phyloP scores from a whole-genome alignment of 2,113 vertebrate genomes.

The Cryptotis parvus region DNA sequence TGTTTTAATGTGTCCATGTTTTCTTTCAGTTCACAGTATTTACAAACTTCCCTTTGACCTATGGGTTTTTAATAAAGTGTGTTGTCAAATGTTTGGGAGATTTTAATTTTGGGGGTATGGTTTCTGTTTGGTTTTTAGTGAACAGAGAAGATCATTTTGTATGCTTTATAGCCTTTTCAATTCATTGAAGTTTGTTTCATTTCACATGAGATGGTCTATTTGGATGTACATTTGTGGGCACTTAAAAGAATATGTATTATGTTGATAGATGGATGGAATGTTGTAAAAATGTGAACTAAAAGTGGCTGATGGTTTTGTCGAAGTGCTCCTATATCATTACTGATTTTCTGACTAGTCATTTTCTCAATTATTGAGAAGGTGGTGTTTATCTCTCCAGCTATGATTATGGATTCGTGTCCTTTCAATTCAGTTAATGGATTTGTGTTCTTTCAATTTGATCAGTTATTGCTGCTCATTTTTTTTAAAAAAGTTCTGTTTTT shows the following conservation, averaged over 20 bases:
- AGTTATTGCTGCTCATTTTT: neutral
- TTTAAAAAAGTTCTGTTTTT: neutral
- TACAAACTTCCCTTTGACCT: slow-evolving; percentile 35
- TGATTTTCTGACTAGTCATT: neutral
- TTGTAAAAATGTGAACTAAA: neutral
- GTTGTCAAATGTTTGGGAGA: neutral
- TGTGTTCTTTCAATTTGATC: neutral
- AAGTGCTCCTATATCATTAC: neutral
- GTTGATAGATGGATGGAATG: neutral
- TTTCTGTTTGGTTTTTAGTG: neutral
- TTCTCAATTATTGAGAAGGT: neutral
- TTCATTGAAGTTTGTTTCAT: neutral
- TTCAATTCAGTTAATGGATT: neutral
- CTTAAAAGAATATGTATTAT: neutral
- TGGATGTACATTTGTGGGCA: neutral
- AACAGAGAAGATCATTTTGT: neutral
- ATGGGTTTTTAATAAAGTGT: neutral
- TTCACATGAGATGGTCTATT: neutral
- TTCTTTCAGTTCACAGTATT: neutral
- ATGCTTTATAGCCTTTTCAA: slow-evolving; percentile 13
- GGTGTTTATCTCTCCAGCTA: neutral
- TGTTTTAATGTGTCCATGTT: slow-evolving; percentile 1
- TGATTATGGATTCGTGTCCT: neutral
- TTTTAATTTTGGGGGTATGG: neutral
- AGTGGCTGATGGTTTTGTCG: neutral